Conservation (phyloP, 1,140 invertebrate species). For the Pseudachorutes palmiensis region DNA sequence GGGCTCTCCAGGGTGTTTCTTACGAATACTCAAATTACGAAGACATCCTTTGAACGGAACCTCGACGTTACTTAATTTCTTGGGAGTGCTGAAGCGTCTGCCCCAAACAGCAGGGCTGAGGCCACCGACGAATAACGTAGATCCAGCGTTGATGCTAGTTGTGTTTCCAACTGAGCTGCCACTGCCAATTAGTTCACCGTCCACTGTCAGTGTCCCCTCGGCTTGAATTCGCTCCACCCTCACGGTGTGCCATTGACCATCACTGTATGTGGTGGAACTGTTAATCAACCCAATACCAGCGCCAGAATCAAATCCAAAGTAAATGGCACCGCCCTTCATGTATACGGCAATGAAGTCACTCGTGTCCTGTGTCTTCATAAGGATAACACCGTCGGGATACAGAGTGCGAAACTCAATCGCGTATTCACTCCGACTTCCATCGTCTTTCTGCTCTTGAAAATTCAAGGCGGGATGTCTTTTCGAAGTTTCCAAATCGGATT, state of each 20-base stretch:
- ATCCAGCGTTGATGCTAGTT: constrained; percentile 53
- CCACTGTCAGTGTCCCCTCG: constrained; percentile 58
- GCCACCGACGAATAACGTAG: constrained; percentile 68
- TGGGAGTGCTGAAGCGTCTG: constrained; percentile 28
- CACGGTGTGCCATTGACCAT: constrained; percentile 78
- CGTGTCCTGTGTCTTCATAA: constrained; percentile 59
- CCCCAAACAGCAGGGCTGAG: constrained; percentile 22
- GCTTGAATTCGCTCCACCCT: constrained; percentile 45
- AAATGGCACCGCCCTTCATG: constrained; percentile 52
- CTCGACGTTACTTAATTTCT: constrained; percentile 48
- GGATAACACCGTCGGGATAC: constrained; percentile 67
- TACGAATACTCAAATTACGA: constrained; percentile 65
- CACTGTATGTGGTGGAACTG: constrained; percentile 56
- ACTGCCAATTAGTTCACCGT: constrained; percentile 51
- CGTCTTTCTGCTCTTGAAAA: constrained; percentile 25
- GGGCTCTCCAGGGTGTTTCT: constrained; percentile 53
- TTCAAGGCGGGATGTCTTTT: constrained; percentile 32
- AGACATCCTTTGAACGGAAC: constrained; percentile 78
- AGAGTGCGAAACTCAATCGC: constrained; percentile 73
- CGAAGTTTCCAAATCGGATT: constrained; percentile 33
- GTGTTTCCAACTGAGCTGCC: constrained; percentile 50
- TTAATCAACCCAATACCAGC: constrained; percentile 48
- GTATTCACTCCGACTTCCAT: constrained; percentile 53
- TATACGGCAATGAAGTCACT: constrained; percentile 75
- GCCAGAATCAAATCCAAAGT: constrained; percentile 67